Percentiles rank a stretch among this genome's conserved stretches.
phyloP scores from a whole-genome alignment of 1,140 invertebrate species.

The Trichomalopsis sarcophagae region DNA sequence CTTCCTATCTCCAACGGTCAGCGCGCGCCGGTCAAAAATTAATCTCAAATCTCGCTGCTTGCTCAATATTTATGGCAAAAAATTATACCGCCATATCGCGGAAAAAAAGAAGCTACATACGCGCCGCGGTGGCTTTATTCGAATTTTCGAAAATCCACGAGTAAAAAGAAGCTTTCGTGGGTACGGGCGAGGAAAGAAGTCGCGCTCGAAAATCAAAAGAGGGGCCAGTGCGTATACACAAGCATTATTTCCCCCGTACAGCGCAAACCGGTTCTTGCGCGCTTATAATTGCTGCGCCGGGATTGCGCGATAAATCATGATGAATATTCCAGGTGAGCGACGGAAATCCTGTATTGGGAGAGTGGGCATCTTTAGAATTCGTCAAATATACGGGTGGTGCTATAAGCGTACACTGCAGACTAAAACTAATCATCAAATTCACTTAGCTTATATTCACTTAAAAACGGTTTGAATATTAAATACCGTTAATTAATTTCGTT shows the following conservation, averaged over 20 bases:
- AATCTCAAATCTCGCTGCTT: neutral
- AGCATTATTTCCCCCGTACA: slow-evolving; percentile 37
- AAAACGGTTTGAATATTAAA: too few relatives aligned
- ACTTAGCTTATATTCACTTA: too few relatives aligned
- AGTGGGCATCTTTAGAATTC: slow-evolving; percentile 17
- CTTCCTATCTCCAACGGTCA: too few relatives aligned
- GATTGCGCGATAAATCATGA: slow-evolving; percentile 48
- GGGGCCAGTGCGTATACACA: too few relatives aligned
- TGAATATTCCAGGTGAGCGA: slow-evolving; percentile 40
- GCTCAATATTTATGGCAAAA: neutral
- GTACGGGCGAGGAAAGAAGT: too few relatives aligned
- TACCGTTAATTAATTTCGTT: too few relatives aligned
- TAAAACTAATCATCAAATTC: too few relatives aligned
- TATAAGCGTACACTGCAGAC: too few relatives aligned
- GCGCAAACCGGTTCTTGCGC: slow-evolving; percentile 40
- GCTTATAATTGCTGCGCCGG: slow-evolving; percentile 41
- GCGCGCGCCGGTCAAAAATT: neutral
- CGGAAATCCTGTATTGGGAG: neutral
- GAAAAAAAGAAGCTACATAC: neutral
- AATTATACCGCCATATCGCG: neutral
- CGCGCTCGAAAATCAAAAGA: too few relatives aligned
- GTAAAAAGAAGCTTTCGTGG: too few relatives aligned
- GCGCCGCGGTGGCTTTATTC: neutral
- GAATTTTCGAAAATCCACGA: slow-evolving; percentile 16
- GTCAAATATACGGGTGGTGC: too few relatives aligned